These are phyloP conservation scores for Micromussa lordhowensis DNA, from an alignment of 92 coral and sea anemone species.

Conservation along the genomic window DNA sequence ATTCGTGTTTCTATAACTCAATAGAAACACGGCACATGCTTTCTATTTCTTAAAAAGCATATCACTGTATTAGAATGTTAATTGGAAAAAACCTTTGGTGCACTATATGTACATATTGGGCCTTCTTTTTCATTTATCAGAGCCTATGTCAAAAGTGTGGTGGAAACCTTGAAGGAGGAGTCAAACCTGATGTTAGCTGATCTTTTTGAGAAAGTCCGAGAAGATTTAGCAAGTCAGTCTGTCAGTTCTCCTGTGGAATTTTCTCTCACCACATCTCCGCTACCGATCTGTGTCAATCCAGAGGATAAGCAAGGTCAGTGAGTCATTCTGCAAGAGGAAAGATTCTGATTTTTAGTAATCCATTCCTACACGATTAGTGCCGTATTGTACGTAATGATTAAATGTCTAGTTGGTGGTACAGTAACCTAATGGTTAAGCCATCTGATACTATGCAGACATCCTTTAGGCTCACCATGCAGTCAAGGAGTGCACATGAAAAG, in stretches of 20 bases:
- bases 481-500: too few relatives aligned
- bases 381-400: too few relatives aligned
- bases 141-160: slow-evolving; percentile 19
- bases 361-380: too few relatives aligned
- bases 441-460: too few relatives aligned
- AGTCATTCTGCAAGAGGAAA: not conserved
- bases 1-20: too few relatives aligned
- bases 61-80: too few relatives aligned
- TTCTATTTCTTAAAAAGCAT: too few relatives aligned
- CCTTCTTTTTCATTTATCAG: slow-evolving; percentile 6
- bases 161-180: not conserved
- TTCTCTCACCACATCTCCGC: slow-evolving; percentile 21
- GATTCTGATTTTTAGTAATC: not conserved
- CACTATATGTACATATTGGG: too few relatives aligned
- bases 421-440: not conserved
- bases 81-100: not conserved
- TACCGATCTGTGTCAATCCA: slow-evolving; percentile 23
- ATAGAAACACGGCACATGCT: too few relatives aligned
- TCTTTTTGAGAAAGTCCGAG: slow-evolving; percentile 40
- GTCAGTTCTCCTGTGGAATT: slow-evolving; percentile 42
- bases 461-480: too few relatives aligned
- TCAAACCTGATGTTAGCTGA: slow-evolving; percentile 4
- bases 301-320: slow-evolving; percentile 13
- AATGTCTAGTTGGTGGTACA: not conserved
- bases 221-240: slow-evolving; percentile 1